Base-by-base conservation (phyloP, 2,888 invertebrate species). In the Tortricodes alternella region DNA sequence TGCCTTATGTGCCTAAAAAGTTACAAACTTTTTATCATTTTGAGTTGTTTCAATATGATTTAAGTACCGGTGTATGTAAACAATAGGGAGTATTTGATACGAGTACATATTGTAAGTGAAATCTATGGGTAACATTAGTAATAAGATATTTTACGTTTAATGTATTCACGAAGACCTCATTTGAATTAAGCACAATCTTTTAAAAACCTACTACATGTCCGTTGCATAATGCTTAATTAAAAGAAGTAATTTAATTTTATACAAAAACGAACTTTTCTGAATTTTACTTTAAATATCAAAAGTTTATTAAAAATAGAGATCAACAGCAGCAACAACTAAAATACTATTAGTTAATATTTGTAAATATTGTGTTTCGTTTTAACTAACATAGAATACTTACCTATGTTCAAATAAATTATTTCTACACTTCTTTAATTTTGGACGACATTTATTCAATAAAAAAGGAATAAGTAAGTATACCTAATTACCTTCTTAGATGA, bases 291-390 rank as follows among this genome's bases (percentile, higher is more conserved):
- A n/a, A n/a, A n/a, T n/a, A n/a, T n/a, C n/a, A n/a, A n/a, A n/a
- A n/a, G n/a, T n/a, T n/a, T n/a, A n/a, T n/a, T n/a, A n/a, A n/a
- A n/a, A n/a, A n/a, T n/a, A n/a, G n/a, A n/a, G n/a, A n/a, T n/a
- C n/a, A n/a, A n/a, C 23, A 13, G 13, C 23, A 19, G 5, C 15
- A 9, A 3, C 21, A 32, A 13, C 2, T 32, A 13, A 8, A 11
- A 41, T 41, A 24, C 15, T 24, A 15, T 24, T 24, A 6, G 15
- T 15, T 41, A 11, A 29, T 44, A 46, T 19, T 34, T 48, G 53
- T 53, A 48, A 53, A 53, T 53, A 53, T 53, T 53, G 53, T 35
- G 46, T 53, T n/a, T 53, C 21, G 18, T 51, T 41, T 34, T n/a
- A 19, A 39, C 46, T 46, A 53, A 53, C 32, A 32, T 24, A 13